Percentiles rank a stretch among this genome's conserved stretches.
Evolutionary conservation across 92 coral and sea anemone genomes (phyloP).

Genomic region (Virgularia gustaviana): DNA sequence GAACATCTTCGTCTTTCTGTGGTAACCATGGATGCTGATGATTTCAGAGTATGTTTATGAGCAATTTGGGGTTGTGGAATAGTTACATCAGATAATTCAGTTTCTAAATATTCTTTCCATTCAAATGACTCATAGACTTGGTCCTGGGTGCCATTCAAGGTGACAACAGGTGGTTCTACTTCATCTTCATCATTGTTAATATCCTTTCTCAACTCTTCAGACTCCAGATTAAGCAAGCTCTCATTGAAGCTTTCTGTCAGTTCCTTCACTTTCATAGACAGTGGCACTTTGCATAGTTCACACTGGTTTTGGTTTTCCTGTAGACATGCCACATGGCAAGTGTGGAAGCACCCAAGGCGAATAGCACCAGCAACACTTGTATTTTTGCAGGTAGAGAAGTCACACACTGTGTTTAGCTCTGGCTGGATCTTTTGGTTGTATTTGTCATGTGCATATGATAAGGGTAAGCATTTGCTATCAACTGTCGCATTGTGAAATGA

Average conservation of each 20-base stretch:
- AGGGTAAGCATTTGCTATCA: constrained; percentile 37
- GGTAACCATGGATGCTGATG: not conserved
- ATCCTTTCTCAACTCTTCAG: not conserved
- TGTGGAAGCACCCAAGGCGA: constrained; percentile 46
- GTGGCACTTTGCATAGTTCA: constrained; percentile 43
- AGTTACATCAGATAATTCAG: not conserved
- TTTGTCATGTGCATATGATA: constrained; percentile 42
- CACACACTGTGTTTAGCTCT: constrained; percentile 40
- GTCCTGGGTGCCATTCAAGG: too few relatives aligned
- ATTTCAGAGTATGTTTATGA: not conserved
- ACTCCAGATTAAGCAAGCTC: constrained; percentile 24
- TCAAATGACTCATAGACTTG: not conserved
- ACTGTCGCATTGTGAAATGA: constrained; percentile 42
- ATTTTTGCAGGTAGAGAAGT: constrained; percentile 34
- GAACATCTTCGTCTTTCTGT: not conserved
- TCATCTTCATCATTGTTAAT: not conserved
- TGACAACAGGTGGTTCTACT: not conserved
- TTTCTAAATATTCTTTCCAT: constrained; percentile 2
- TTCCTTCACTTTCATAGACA: constrained; percentile 22
- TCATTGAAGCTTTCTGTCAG: constrained; percentile 32
- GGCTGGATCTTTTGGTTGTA: constrained; percentile 40
- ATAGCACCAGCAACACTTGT: constrained; percentile 10
- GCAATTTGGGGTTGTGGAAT: not conserved
- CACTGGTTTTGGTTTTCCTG: constrained; percentile 35
- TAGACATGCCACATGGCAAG: constrained; percentile 34